Evolutionary conservation across 2,113 vertebrate species (phyloP).

Genomic region (Ictidomys tridecemlineatus): DNA sequence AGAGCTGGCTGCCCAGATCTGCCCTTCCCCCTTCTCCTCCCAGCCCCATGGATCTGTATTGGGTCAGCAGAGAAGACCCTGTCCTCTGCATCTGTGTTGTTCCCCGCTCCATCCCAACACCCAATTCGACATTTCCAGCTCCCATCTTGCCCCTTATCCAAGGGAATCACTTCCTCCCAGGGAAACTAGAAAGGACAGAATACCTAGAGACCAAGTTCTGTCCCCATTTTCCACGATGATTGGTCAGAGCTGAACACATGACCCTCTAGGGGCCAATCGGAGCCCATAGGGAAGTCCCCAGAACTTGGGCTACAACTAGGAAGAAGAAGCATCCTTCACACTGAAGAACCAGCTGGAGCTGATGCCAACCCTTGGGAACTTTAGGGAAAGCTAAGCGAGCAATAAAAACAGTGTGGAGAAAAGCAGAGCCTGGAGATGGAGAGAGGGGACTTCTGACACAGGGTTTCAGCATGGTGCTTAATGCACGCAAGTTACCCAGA

Average conservation of each 20-base stretch:
- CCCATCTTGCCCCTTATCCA: neutral
- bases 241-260: neutral
- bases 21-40: neutral
- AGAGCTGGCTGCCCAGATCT: neutral
- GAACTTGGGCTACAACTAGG: neutral
- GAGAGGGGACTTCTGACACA: rapidly evolving
- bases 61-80: neutral
- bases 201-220: neutral
- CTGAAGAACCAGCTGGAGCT: neutral
- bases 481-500: neutral
- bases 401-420: neutral
- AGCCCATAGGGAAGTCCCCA: neutral
- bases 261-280: neutral
- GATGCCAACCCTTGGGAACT: neutral
- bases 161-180: neutral
- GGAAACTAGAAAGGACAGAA: neutral
- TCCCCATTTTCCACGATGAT: neutral
- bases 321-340: neutral
- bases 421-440: neutral
- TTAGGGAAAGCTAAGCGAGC: neutral
- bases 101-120: neutral
- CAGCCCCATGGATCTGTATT: neutral
- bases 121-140: neutral
- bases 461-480: neutral
- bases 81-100: neutral